Evolutionary conservation across 2,113 vertebrate genomes (phyloP).

Genomic region (rat (Rattus norvegicus)): DNA sequence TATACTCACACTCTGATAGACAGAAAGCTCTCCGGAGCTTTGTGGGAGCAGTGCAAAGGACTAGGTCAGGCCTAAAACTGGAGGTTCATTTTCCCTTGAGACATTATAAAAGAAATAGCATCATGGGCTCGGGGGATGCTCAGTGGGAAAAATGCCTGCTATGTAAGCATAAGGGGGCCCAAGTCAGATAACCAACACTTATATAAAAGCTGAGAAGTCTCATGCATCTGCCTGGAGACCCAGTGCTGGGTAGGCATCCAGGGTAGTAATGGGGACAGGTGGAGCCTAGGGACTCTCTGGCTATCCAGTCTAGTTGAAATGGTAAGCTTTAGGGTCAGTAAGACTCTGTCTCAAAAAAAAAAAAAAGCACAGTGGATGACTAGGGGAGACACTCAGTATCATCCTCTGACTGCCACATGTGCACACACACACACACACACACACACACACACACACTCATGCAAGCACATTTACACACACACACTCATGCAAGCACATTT

Average conservation of each 20-base stretch:
- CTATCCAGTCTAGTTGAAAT: background rate
- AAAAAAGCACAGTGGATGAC: background rate
- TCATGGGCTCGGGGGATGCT: background rate
- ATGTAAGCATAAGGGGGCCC: background rate
- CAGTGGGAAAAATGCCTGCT: background rate
- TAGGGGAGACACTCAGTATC: background rate
- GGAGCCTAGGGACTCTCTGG: background rate
- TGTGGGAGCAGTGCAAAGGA: constrained; percentile 17
- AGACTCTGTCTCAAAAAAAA: background rate
- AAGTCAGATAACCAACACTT: background rate
- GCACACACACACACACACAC: too few species aligned
- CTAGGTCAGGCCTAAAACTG: background rate
- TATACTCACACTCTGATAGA: background rate
- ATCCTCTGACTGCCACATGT: background rate
- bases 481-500: background rate
- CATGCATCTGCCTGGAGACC: background rate
- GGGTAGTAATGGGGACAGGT: too few species aligned
- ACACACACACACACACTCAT: too few species aligned
- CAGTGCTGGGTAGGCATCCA: background rate
- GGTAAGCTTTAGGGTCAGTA: background rate
- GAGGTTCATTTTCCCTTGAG: constrained; percentile 6
- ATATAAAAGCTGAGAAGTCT: background rate
- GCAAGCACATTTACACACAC: too few species aligned
- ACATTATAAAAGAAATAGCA: background rate
- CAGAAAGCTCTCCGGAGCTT: constrained; percentile 49